phyloP scores from a whole-genome alignment of 2,113 vertebrate species.

The human (Homo sapiens) region DNA sequence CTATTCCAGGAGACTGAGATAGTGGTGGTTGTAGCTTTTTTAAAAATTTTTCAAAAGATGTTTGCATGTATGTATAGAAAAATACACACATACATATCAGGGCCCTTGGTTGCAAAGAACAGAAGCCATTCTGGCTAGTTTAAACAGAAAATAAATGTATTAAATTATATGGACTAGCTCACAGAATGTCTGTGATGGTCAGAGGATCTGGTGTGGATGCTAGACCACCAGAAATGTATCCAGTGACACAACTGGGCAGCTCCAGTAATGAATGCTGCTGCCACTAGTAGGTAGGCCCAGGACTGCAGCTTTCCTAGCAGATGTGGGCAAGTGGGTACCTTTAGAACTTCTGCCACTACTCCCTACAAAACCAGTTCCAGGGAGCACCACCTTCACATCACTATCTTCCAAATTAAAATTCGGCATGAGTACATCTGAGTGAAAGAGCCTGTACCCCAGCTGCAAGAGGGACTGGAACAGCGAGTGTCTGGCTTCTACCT shows the following conservation, averaged over 20 bases:
- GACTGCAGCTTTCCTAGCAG: background rate
- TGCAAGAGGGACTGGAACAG: background rate
- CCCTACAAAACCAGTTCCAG: background rate
- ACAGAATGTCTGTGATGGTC: background rate
- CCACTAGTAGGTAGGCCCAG: accelerated
- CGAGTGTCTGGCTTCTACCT: background rate
- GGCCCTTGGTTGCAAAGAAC: background rate
- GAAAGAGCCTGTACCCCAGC: accelerated
- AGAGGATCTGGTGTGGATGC: background rate
- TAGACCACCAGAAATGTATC: background rate
- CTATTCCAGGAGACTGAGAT: background rate
- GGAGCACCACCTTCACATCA: background rate
- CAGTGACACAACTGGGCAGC: background rate
- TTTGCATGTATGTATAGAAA: background rate
- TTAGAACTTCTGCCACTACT: background rate
- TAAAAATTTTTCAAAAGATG: background rate
- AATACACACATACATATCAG: background rate
- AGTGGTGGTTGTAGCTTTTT: accelerated
- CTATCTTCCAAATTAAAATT: background rate
- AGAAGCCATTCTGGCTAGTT: background rate
- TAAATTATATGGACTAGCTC: background rate
- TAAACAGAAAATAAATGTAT: background rate
- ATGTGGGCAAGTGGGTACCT: background rate
- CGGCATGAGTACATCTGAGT: background rate
- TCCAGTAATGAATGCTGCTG: too few species aligned